A percentile compares a stretch with the other conserved stretches of the same genome.
These are phyloP conservation scores for Chondrilla cf. caribensis DNA, from an alignment of 37 sponge, comb jelly and placozoan genomes.

Conservation along the genomic window DNA sequence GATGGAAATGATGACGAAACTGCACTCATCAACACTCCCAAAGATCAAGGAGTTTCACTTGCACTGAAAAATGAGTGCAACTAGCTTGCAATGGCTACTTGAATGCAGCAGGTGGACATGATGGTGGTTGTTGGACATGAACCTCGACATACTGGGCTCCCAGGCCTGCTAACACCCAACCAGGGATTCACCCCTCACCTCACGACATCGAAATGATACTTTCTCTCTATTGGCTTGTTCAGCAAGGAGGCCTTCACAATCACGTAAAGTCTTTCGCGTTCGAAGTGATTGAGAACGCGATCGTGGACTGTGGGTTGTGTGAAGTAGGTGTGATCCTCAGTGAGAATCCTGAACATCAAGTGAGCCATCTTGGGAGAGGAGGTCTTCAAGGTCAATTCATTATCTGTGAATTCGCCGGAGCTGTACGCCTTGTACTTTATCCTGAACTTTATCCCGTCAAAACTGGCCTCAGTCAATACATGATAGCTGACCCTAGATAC, in stretches of 20 bases:
- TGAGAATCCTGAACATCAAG: slow-evolving; percentile 55
- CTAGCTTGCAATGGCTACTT: no score
- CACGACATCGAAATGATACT: slow-evolving; percentile 67
- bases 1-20: no score
- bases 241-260: not conserved
- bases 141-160: no score
- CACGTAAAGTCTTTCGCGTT: not conserved
- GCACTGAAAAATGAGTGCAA: no score
- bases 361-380: slow-evolving; percentile 29
- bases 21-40: no score
- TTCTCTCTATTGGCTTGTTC: slow-evolving; percentile 1
- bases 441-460: slow-evolving; percentile 38
- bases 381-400: slow-evolving; percentile 7
- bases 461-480: slow-evolving; percentile 50
- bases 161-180: no score
- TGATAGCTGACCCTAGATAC: slow-evolving; percentile 48
- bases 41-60: no score
- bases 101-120: no score
- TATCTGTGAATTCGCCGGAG: slow-evolving; percentile 3
- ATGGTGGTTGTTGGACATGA: no score
- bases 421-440: slow-evolving; percentile 35
- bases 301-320: slow-evolving; percentile 48
- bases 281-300: slow-evolving; percentile 49
- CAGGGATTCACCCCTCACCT: no score
- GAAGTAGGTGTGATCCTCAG: slow-evolving; percentile 77